Evolutionary conservation across 2,888 invertebrate species (phyloP).

Genomic region (Melanchra persicariae): DNA sequence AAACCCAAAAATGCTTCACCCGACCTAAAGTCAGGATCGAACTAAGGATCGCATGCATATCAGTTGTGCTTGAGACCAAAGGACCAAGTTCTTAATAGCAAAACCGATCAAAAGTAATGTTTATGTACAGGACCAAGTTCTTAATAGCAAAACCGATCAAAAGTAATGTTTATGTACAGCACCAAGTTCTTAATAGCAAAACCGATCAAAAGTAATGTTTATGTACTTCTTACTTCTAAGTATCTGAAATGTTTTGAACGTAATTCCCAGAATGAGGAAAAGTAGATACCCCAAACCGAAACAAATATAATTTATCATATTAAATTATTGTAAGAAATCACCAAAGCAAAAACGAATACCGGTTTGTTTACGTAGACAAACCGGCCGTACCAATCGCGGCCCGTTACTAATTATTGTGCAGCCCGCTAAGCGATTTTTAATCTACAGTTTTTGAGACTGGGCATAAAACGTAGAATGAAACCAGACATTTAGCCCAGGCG

Average conservation of each 20-base stretch:
- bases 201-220: background rate
- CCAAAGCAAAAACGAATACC: constrained; percentile 29
- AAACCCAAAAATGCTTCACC: background rate
- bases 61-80: background rate
- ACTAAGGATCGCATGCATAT: background rate
- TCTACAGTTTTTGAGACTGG: background rate
- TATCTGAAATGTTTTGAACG: constrained; percentile 26
- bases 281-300: constrained; percentile 11
- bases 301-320: constrained; percentile 7
- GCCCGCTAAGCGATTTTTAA: constrained; percentile 11
- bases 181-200: background rate
- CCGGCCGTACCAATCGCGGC: constrained; percentile 1
- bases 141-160: background rate
- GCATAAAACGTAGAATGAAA: background rate
- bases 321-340: constrained; percentile 11
- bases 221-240: constrained; percentile 24
- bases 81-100: background rate
- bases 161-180: constrained; percentile 10
- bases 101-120: background rate
- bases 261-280: constrained; percentile 34
- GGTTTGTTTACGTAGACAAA: constrained; percentile 24
- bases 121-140: background rate
- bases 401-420: constrained; percentile 1
- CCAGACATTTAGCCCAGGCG: constrained; percentile 3
- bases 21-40: background rate